These are phyloP conservation scores for Thumatha senex DNA, from an alignment of 2,888 invertebrate species.

Conservation along the genomic window DNA sequence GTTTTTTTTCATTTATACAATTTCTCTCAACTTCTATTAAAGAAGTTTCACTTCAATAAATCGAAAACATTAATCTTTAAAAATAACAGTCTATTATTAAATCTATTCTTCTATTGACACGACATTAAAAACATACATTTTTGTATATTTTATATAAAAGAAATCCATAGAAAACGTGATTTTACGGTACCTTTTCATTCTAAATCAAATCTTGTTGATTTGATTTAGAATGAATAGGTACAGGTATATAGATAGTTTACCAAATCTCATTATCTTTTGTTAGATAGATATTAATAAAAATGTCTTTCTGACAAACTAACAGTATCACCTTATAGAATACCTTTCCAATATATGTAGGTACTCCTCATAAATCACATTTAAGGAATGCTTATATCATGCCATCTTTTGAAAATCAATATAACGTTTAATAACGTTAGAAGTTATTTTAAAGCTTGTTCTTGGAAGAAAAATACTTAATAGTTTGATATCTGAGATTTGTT, in stretches of 20 bases:
- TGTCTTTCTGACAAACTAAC: constrained; percentile 19
- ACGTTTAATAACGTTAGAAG: no score
- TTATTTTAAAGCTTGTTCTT: no score
- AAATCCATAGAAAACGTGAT: not conserved
- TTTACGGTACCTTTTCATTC: constrained; percentile 14
- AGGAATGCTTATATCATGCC: not conserved
- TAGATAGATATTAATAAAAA: no score
- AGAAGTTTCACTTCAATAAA: no score
- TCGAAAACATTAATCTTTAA: no score
- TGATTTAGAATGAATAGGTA: no score
- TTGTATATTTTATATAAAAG: constrained; percentile 1
- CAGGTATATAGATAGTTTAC: constrained; percentile 1
- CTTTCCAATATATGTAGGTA: constrained; percentile 8
- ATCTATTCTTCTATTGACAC: not conserved
- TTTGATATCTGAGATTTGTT: not conserved
- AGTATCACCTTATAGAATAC: constrained; percentile 4
- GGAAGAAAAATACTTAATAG: no score
- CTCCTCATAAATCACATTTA: not conserved
- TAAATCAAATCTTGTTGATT: no score
- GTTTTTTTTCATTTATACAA: no score
- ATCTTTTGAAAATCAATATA: not conserved
- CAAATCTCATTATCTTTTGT: constrained; percentile 8
- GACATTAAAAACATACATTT: not conserved
- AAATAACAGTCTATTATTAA: no score
- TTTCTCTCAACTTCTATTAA: no score